Evolutionary conservation across 2,888 invertebrate species (phyloP).

Genomic region (Drosophila silvestris): DNA sequence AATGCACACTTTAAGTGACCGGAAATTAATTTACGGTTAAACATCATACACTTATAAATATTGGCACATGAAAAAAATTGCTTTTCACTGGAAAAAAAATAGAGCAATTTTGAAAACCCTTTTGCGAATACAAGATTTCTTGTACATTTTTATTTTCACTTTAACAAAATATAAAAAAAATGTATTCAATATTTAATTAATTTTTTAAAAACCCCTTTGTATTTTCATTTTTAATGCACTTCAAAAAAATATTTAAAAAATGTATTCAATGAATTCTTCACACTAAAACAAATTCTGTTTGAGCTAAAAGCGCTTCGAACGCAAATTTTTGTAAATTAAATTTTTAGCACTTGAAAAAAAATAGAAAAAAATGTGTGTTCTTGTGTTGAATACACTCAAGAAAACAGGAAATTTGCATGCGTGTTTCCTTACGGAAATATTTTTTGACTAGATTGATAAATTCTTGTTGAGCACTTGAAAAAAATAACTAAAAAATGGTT

Average conservation of each 20-base stretch:
- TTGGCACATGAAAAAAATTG: slow-evolving; percentile 31
- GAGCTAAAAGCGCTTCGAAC: slow-evolving; percentile 6
- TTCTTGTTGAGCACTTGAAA: slow-evolving; percentile 22
- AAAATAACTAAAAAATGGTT: slow-evolving; percentile 2
- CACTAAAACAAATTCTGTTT: neutral
- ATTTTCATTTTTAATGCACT: slow-evolving; percentile 27
- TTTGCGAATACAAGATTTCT: neutral
- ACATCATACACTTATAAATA: slow-evolving; percentile 13
- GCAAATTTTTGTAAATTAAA: neutral
- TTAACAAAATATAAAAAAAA: neutral
- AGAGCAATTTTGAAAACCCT: neutral
- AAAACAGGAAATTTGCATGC: slow-evolving; percentile 2
- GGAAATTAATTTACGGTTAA: slow-evolving; percentile 2
- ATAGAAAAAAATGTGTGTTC: slow-evolving; percentile 4
- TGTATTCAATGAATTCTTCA: neutral
- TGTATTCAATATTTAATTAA: neutral
- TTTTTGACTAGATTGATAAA: slow-evolving; percentile 2
- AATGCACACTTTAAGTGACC: neutral
- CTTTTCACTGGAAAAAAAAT: neutral
- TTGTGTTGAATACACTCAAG: slow-evolving; percentile 26
- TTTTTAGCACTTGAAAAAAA: slow-evolving; percentile 28
- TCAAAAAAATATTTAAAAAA: slow-evolving; percentile 23
- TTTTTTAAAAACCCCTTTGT: slow-evolving; percentile 16
- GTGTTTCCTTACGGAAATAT: slow-evolving; percentile 16
- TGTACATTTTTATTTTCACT: neutral